Base-by-base conservation (phyloP, 2,797 vertebrate genomes). In the Hozukius guyotensis region DNA sequence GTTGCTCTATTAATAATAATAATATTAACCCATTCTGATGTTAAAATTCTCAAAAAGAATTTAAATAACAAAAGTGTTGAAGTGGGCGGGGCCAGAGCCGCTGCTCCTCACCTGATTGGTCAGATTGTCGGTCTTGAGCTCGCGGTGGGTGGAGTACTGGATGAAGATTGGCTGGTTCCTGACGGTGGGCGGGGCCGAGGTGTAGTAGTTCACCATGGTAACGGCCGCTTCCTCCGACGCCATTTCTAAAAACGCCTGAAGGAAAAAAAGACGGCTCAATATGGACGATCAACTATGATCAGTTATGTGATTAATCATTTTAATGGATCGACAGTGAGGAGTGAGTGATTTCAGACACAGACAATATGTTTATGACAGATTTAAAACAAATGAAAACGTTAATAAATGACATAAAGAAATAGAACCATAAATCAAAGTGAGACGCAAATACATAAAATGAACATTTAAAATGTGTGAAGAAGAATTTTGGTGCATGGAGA, bases 241-340 rank as follows among this genome's bases (percentile, higher is more conserved):
- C 97, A 99, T 98, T 95, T 99, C 97, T 93, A 99, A 92, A 92
- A 98, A 96, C 13, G 97, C 97, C 98, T 99, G 87, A 6, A 60
- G 22, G 32, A 57, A 36, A 72, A 8, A 11, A 25, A 4, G 8
- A 25, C 34, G 34, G 34, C 4, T 36, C 10, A 12, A 36, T 36
- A 36, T 36, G 10, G 11, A 36, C 34, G 10, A 36, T 36, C 11
- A 36, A 12, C 34, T 36, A 12, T 4, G 34, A 36, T 11, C 34
- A 12, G 11, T 36, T 36, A 10, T 36, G 34, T 36, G 34, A 36
- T 36, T 36, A 36, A 36, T 36, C 34, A 36, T 36, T 36, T 0
- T 36, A 36, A 36, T 36, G 34, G 34, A 36, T 36, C 11, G 0
- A 34, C 34, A 36, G 34, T 32, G 32, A 32, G 32, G 32, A 32